Conservation (phyloP, 2,888 invertebrate genomes). For the Anorthoa munda region DNA sequence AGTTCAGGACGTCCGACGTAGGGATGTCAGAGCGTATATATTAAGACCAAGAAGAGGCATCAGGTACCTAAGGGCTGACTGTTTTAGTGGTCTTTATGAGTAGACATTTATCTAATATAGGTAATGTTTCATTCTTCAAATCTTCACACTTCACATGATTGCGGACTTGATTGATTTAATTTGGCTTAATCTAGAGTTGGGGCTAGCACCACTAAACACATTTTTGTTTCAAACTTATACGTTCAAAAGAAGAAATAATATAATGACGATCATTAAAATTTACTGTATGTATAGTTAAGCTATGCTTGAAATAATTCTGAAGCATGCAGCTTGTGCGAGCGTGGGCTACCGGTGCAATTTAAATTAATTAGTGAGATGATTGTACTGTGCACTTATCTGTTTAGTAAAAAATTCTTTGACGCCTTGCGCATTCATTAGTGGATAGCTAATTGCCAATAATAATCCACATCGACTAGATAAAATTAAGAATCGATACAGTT, state of each 20-base stretch:
- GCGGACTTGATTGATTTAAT: too few relatives aligned
- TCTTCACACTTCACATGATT: too few relatives aligned
- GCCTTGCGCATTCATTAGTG: constrained; percentile 54
- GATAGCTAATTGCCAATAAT: constrained; percentile 62
- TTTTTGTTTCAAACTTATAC: neutral
- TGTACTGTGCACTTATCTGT: constrained; percentile 37
- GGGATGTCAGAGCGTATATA: too few relatives aligned
- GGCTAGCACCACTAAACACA: too few relatives aligned
- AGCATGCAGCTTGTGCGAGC: constrained; percentile 14
- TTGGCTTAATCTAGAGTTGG: neutral
- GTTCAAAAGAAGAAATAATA: neutral
- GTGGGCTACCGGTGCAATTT: constrained; percentile 36
- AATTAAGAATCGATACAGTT: constrained; percentile 27
- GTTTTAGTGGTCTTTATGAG: too few relatives aligned
- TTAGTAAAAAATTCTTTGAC: constrained; percentile 54
- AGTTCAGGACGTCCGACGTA: neutral
- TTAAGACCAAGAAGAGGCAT: too few relatives aligned
- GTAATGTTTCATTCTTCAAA: too few relatives aligned
- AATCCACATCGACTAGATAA: constrained; percentile 45
- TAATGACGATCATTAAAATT: constrained; percentile 3
- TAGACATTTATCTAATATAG: too few relatives aligned
- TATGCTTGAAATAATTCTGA: constrained; percentile 25
- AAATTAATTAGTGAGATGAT: constrained; percentile 50
- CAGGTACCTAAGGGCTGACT: too few relatives aligned
- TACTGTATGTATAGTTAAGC: neutral